Evolutionary conservation across 2,888 invertebrate genomes (phyloP), one percentile per base, ranked within the genome.

Genomic region (Philereme vetulata): DNA sequence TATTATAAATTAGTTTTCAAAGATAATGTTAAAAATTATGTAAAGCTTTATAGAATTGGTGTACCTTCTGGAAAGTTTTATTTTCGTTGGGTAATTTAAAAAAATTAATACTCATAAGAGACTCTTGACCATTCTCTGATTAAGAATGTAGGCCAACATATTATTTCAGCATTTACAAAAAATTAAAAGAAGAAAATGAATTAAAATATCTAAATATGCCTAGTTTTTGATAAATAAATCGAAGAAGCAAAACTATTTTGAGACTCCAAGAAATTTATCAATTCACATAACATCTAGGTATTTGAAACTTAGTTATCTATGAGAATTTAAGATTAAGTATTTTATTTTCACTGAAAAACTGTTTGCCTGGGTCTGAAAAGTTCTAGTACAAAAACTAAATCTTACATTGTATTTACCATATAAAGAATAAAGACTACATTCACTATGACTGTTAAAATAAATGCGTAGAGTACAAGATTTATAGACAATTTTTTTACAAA

Each of bases 241-340:
- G 81, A 90, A 89, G 82, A 81, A 80, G 76, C 84, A 84, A 88
- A 62, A 38, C 45, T n/a, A 44, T 68, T 84, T 90, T 83, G 81
- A 77, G 82, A 79, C 84, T 91, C 87, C 90, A 81, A 91, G 88
- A 84, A 76, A 78, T 79, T 80, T 89, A 88, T 91, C 90, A 56
- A 61, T 58, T 44, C 10, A 49, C 49, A 35, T 53, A 53, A 53
- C 44, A 40, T 49, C 44, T 49, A 44, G 48, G 35, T 48, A 52
- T 49, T 49, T 49, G 44, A 44, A 34, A 57, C 57, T 44, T 38
- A 49, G 43, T 21, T 56, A 56, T 50, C 21, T 34, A 46, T 34
- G 21, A 38, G 11, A 34, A 36, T 35, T 51, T 3, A 57, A 32
- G 42, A 42, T 51, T 45, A 35, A 49, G 45, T 49, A 45, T 58